Evolutionary conservation across 2,797 vertebrate genomes (phyloP).

Genomic region (Oceanodroma leucorhoa): DNA sequence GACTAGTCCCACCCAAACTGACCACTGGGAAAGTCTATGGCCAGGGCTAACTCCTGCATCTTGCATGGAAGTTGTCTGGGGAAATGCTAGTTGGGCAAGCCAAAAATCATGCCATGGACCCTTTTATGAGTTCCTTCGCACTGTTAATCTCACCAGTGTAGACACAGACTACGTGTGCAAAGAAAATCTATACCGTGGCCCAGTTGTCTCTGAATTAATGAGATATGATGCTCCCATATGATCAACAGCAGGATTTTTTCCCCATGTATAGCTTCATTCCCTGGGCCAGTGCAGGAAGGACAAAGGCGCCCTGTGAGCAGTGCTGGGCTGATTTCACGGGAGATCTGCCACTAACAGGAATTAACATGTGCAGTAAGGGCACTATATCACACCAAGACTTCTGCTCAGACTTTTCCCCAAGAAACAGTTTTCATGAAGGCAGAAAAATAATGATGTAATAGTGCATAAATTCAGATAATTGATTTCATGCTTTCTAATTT

Average conservation of each 20-base stretch:
- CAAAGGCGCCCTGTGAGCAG: accelerated
- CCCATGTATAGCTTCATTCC: background rate
- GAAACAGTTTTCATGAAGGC: background rate
- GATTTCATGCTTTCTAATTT: background rate
- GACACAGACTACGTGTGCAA: background rate
- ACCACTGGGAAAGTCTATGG: background rate
- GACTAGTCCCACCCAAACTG: background rate
- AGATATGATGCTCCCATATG: background rate
- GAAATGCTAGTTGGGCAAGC: accelerated
- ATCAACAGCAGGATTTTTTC: background rate
- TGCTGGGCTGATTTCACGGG: background rate
- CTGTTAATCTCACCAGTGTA: background rate
- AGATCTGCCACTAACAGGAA: background rate
- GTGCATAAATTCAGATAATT: background rate
- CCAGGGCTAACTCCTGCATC: background rate
- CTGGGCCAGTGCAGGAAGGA: background rate
- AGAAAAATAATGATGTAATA: background rate
- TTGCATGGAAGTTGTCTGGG: background rate
- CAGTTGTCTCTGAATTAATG: background rate
- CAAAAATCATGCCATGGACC: background rate
- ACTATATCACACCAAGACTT: background rate
- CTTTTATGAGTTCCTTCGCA: background rate
- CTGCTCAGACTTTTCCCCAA: background rate
- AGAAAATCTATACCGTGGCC: background rate
- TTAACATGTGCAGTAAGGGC: accelerated